These are phyloP conservation scores for Sander lucioperca DNA, from an alignment of 2,113 vertebrate species.

Conservation along the genomic window DNA sequence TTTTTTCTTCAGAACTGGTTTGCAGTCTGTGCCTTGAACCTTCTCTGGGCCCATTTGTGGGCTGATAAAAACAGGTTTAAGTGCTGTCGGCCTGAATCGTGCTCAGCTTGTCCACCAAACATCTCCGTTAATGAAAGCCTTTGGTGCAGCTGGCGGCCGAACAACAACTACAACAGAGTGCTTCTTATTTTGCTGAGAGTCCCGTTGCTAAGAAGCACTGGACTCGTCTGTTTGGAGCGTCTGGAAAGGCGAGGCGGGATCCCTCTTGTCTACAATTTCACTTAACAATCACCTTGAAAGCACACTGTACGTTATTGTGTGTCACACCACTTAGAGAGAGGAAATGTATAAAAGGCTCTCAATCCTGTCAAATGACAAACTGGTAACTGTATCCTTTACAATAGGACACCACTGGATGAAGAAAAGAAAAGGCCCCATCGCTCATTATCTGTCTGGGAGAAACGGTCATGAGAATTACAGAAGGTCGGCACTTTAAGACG, in stretches of 20 bases:
- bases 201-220: conserved; percentile 49
- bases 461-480: conserved; percentile 3
- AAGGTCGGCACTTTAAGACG: neutral
- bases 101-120: conserved; percentile 50
- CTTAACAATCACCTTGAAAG: conserved; percentile 62
- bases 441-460: conserved; percentile 4
- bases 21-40: conserved; percentile 27
- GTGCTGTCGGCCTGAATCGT: conserved; percentile 26
- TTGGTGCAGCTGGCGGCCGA: conserved; percentile 44
- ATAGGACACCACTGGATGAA: conserved; percentile 13
- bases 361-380: conserved; percentile 26
- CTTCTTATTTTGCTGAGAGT: conserved; percentile 45
- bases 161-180: conserved; percentile 57
- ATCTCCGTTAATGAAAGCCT: conserved; percentile 53
- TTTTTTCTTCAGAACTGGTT: too few species aligned
- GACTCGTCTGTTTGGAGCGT: conserved; percentile 36
- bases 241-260: conserved; percentile 38
- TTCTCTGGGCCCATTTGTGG: conserved; percentile 34
- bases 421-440: neutral
- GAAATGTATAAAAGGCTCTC: conserved; percentile 43
- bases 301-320: conserved; percentile 57
- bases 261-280: conserved; percentile 60
- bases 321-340: conserved; percentile 60
- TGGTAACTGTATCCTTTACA: conserved; percentile 57
- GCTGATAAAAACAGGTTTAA: conserved; percentile 48